Evolutionary conservation across 2,113 vertebrate genomes (phyloP), one percentile per base, ranked within the genome.

Genomic region (Ellobius talpinus): DNA sequence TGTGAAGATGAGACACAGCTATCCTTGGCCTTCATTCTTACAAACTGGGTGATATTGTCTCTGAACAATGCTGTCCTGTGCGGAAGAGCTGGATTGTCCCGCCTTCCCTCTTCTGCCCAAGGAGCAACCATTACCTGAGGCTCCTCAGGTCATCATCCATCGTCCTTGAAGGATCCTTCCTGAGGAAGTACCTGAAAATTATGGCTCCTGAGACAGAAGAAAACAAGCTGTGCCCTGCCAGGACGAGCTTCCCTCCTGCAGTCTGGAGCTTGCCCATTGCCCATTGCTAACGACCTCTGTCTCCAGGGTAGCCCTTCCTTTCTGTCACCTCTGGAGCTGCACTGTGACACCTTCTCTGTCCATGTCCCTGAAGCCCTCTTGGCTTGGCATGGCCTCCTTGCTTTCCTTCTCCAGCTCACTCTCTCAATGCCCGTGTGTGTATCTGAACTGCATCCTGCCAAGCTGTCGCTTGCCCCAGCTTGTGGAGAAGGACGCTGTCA

Each of bases 301-400:
- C 97, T 97, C 95, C 96, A 98, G 97, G 58, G 87, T 65, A 90
- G 92, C 90, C 78, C 8, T 19, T 96, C 31, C 90, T 61, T 55
- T 81, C 94, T 93, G 85, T 98, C 98, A 95, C 97, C 97, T 98
- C 97, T 96, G 98, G 97, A 97, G 98, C 97, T 98, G 89, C 12
- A 65, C 77, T 98, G 99, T 98, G 99, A 99, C 98, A 98, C 98
- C 26, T 96, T 98, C 98, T 99, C 36, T 98, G 98, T 98, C 65
- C 97, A 94, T 97, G 97, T 97, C 95, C 97, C 97, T 93, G 98
- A 98, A 98, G 96, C 96, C 99, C 94, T 92, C 95, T 93, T 73
- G 96, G 97, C 98, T 99, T 99, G 99, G 99, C 98, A 98, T 98
- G 97, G 93, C 91, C 97, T 98, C 92, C 97, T 97, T 96, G 97